phyloP scores from a whole-genome alignment of 1,140 invertebrate species.

The Eriosoma lanigerum region DNA sequence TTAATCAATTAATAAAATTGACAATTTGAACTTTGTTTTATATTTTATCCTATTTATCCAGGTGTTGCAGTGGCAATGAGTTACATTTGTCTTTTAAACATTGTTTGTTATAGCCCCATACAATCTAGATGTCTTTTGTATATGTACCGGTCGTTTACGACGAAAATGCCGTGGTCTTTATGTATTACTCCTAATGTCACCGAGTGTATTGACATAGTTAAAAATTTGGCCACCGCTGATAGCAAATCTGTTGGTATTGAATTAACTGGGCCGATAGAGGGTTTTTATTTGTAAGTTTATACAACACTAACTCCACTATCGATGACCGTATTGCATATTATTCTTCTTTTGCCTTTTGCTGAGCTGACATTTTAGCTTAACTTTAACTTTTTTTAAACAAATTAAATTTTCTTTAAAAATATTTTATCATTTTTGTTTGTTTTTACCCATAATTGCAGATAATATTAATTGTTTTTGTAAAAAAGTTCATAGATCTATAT shows the following conservation, averaged over 20 bases:
- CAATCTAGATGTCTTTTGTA: slow-evolving; percentile 30
- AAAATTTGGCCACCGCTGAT: neutral
- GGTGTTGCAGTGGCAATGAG: slow-evolving; percentile 39
- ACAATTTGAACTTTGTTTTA: no score
- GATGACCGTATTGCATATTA: no score
- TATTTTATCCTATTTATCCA: neutral
- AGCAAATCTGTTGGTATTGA: slow-evolving; percentile 4
- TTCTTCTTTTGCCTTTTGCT: no score
- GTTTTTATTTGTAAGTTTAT: slow-evolving; percentile 21
- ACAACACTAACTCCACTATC: no score
- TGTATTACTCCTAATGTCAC: neutral
- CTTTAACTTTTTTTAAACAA: no score
- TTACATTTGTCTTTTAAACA: slow-evolving; percentile 35
- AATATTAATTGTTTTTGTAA: no score
- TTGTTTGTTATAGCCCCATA: slow-evolving; percentile 39
- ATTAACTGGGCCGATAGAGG: neutral
- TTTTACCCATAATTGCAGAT: no score
- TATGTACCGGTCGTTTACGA: neutral
- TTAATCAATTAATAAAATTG: no score
- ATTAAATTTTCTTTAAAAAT: no score
- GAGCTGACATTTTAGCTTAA: no score
- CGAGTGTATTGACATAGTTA: neutral
- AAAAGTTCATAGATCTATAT: no score
- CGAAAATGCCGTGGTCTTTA: neutral
- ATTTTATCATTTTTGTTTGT: no score